Conservation (phyloP, 2,113 vertebrate species). For the Noctilio leporinus region DNA sequence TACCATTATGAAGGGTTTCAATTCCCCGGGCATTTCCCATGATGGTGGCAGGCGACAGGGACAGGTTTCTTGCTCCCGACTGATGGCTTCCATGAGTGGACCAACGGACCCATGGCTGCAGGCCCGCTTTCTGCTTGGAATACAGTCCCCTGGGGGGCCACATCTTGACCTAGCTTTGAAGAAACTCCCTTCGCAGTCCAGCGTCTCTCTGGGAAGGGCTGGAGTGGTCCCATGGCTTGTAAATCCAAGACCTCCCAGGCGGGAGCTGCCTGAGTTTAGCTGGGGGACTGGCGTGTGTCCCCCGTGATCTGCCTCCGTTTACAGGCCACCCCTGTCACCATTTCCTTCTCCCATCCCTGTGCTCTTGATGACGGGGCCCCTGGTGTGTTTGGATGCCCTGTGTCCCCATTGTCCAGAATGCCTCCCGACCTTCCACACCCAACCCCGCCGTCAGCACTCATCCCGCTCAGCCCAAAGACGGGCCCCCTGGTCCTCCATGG, state of each 20-base stretch:
- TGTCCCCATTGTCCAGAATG: background rate
- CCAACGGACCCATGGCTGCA: rapidly evolving
- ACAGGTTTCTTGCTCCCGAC: rapidly evolving
- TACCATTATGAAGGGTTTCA: background rate
- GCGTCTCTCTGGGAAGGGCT: rapidly evolving
- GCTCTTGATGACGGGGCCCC: rapidly evolving
- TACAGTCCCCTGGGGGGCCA: background rate
- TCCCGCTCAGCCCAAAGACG: background rate
- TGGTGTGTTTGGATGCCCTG: background rate
- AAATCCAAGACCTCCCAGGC: rapidly evolving
- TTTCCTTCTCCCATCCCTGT: rapidly evolving
- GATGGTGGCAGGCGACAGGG: rapidly evolving
- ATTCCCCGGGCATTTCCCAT: rapidly evolving
- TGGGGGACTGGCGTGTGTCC: background rate
- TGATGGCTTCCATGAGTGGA: background rate
- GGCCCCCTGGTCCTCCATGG: background rate
- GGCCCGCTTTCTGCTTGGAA: background rate
- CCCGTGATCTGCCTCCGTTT: background rate
- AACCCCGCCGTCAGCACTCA: rapidly evolving
- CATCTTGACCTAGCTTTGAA: background rate
- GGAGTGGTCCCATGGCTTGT: rapidly evolving
- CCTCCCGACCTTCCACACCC: too few species aligned
- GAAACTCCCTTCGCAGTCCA: background rate
- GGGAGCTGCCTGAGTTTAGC: background rate
- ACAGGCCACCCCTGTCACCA: rapidly evolving